These are phyloP conservation scores for Thereva unica DNA, from an alignment of 2,888 invertebrate genomes.

Conservation along the genomic window DNA sequence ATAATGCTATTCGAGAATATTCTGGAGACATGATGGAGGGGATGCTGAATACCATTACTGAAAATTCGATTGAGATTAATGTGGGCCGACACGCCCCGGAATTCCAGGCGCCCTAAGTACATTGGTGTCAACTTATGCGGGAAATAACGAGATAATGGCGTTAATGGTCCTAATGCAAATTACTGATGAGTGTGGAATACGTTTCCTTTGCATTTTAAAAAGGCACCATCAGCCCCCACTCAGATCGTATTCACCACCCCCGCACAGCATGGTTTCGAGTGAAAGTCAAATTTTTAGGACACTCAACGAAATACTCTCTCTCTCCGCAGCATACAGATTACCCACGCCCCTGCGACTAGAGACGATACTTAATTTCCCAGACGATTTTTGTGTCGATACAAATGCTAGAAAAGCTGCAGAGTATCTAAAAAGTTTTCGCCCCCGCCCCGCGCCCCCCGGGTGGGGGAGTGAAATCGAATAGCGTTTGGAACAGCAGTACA, in stretches of 20 bases:
- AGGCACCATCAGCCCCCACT: constrained; percentile 4
- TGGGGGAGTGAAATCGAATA: too few relatives aligned
- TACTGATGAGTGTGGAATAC: constrained; percentile 28
- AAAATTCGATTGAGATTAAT: constrained; percentile 36
- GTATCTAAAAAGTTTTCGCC: too few relatives aligned
- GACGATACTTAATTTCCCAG: too few relatives aligned
- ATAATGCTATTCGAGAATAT: constrained; percentile 26
- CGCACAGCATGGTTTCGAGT: not conserved
- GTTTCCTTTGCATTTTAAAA: constrained; percentile 25
- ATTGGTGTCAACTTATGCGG: constrained; percentile 8
- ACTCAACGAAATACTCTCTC: too few relatives aligned
- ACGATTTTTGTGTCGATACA: too few relatives aligned
- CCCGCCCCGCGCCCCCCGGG: too few relatives aligned
- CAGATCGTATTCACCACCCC: not conserved
- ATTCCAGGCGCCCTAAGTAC: too few relatives aligned
- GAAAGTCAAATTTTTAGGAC: too few relatives aligned
- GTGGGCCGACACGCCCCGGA: constrained; percentile 2
- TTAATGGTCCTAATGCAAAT: constrained; percentile 35
- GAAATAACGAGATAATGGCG: constrained; percentile 32
- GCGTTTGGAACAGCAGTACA: not conserved
- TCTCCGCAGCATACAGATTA: too few relatives aligned
- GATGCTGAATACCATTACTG: constrained; percentile 28
- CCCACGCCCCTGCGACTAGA: too few relatives aligned
- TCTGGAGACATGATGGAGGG: constrained; percentile 19
- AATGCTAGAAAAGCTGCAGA: too few relatives aligned